Base-by-base conservation (phyloP, 2,888 invertebrate species). In the Myopa testacea region DNA sequence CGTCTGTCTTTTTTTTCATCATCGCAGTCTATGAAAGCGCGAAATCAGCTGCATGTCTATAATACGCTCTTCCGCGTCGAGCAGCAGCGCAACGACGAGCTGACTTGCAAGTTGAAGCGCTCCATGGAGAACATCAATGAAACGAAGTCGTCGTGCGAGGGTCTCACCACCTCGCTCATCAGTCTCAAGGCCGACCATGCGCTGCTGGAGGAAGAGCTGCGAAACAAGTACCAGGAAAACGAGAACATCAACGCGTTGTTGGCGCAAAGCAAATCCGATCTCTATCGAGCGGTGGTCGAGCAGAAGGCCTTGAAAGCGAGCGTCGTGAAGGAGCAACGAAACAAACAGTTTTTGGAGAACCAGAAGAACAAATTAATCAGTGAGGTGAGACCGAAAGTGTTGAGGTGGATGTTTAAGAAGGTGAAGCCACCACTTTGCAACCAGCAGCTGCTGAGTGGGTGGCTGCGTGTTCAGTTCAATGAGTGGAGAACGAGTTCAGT, bases 41-140 rank as follows among this genome's bases (percentile, higher is more conserved):
- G 85, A 69, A 87, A 84, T 63, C 84, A 88, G 77, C 77, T 88
- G 19, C 85, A 86, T 45, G 86, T 88, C 0, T 83, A 83, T 4
- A 82, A 84, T n/a, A 84, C 86, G 0, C 67, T 88, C 14, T 83
- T 86, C 75, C 85, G 85, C 16, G 84, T 87, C 34, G 88, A 88
- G 74, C 84, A 87, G 73, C 86, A 84, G 38, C 86, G 85, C 19
- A 88, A 86, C 55, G 84, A 83, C 16, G 86, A 88, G 6, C 80
- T 89, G 0, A 84, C 82, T 19, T 16, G 81, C n/a, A 83, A 86
- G 45, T 50, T 88, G 0, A 84, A 82, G 12, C 79, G 82, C 4
- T 83, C 84, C 0, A 58, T 79, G 0, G 78, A 85, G 1, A 85
- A 79, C 67, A 80, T 85, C 10, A 81, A 80, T 16, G 70, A 83